phyloP scores from a whole-genome alignment of 1,140 invertebrate species.

The Pseudomyrmex gracilis region DNA sequence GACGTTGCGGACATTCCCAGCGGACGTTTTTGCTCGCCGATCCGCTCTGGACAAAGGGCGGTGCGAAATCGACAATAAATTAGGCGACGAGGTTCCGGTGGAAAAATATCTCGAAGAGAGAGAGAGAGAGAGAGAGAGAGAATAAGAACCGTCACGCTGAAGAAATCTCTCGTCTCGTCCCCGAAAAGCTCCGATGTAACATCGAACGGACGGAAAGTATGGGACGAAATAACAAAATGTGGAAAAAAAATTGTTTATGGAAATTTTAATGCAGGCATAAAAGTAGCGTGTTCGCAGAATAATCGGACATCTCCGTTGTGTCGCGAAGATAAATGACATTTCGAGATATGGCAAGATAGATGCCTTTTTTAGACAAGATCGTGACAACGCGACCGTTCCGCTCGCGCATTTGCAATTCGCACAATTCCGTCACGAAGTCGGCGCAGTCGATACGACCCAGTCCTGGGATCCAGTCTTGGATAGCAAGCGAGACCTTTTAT shows the following conservation, averaged over 20 bases:
- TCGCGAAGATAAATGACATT: neutral
- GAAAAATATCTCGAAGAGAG: slow-evolving; percentile 4
- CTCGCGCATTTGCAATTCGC: slow-evolving; percentile 30
- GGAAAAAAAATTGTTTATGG: neutral
- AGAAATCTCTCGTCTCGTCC: slow-evolving; percentile 27
- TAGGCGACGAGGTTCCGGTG: slow-evolving; percentile 48
- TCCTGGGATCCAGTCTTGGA: slow-evolving; percentile 22
- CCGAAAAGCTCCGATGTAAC: slow-evolving; percentile 17
- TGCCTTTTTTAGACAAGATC: slow-evolving; percentile 27
- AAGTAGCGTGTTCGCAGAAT: neutral
- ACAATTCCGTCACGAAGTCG: slow-evolving; percentile 41
- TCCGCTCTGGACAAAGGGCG: slow-evolving; percentile 7
- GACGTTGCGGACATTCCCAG: neutral
- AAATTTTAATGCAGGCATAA: neutral
- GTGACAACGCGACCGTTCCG: slow-evolving; percentile 27
- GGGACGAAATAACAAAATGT: slow-evolving; percentile 2
- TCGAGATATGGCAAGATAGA: neutral
- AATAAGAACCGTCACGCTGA: neutral
- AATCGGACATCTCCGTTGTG: neutral
- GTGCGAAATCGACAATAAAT: slow-evolving; percentile 15
- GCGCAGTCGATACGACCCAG: slow-evolving; percentile 9
- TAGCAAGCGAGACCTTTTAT: slow-evolving; percentile 28
- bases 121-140: slow-evolving; percentile 15
- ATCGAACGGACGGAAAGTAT: slow-evolving; percentile 16
- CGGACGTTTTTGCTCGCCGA: neutral